phyloP scores from a whole-genome alignment of 2,113 vertebrate genomes.

The Lampris megalopsis region DNA sequence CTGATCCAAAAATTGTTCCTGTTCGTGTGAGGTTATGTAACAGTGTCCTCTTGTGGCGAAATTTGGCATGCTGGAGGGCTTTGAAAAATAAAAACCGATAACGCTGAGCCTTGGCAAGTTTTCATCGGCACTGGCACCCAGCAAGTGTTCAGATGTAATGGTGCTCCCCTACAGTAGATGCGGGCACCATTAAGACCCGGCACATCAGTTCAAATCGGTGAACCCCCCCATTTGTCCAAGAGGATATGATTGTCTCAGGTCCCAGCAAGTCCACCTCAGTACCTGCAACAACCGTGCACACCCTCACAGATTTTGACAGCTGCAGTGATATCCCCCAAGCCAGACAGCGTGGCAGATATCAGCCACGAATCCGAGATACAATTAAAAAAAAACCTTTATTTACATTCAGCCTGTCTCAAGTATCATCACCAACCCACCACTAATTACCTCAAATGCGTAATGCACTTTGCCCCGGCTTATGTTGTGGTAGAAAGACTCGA shows the following conservation, averaged over 20 bases:
- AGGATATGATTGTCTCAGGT: constrained; percentile 69
- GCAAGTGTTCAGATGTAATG: no score
- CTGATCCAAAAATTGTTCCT: no score
- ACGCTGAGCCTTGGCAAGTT: no score
- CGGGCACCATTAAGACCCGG: no score
- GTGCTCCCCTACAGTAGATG: no score
- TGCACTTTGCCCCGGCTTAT: constrained; percentile 62
- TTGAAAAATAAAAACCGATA: no score
- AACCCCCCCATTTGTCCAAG: constrained; percentile 25
- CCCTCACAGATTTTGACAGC: constrained; percentile 56
- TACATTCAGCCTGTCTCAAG: constrained; percentile 59
- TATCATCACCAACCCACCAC: constrained; percentile 58
- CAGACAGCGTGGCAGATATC: constrained; percentile 26
- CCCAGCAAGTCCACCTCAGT: constrained; percentile 50
- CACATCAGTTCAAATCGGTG: no score
- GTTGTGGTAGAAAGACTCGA: constrained; percentile 39
- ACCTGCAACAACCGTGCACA: constrained; percentile 58
- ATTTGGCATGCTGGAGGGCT: no score
- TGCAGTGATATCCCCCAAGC: constrained; percentile 41
- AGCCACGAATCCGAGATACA: constrained; percentile 45
- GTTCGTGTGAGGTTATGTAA: no score
- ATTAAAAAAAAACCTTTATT: constrained; percentile 64
- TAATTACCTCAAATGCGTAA: constrained; percentile 66
- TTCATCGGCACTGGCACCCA: no score
- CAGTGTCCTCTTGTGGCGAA: no score